Conservation (phyloP, 1,140 invertebrate genomes). For the Danaus melanippus region DNA sequence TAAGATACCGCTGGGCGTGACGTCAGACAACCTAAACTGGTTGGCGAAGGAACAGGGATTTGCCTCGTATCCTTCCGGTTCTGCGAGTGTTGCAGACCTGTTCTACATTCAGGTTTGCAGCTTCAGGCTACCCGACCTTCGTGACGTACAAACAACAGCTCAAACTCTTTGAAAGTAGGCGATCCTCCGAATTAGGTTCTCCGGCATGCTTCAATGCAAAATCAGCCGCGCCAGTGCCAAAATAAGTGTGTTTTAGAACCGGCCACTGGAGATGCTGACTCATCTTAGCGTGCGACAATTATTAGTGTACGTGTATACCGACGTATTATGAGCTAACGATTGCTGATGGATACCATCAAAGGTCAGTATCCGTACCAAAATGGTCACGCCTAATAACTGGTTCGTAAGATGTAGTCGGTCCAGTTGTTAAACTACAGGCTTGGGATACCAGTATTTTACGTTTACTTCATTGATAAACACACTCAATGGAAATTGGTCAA, state of each 20-base stretch:
- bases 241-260: conserved; percentile 33
- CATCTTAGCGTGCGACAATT: conserved; percentile 58
- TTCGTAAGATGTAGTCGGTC: conserved; percentile 65
- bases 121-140: conserved; percentile 43
- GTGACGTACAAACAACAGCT: conserved; percentile 46
- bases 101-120: conserved; percentile 65
- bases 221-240: conserved; percentile 17
- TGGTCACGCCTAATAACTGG: conserved; percentile 71
- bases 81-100: conserved; percentile 65
- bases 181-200: conserved; percentile 15
- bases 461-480: conserved; percentile 55
- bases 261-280: conserved; percentile 55
- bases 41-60: conserved; percentile 71
- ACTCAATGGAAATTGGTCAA: conserved; percentile 43
- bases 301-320: conserved; percentile 49
- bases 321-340: conserved; percentile 48
- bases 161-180: conserved; percentile 15
- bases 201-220: conserved; percentile 9
- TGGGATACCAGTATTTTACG: conserved; percentile 64
- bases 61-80: conserved; percentile 71
- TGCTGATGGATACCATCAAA: conserved; percentile 57
- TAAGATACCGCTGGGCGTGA: conserved; percentile 69
- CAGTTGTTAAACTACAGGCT: conserved; percentile 63
- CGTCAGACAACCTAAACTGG: conserved; percentile 71
- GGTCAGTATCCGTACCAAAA: conserved; percentile 70